Evolutionary conservation across 1,140 invertebrate genomes (phyloP).

Genomic region (Polypedilum vanderplanki): DNA sequence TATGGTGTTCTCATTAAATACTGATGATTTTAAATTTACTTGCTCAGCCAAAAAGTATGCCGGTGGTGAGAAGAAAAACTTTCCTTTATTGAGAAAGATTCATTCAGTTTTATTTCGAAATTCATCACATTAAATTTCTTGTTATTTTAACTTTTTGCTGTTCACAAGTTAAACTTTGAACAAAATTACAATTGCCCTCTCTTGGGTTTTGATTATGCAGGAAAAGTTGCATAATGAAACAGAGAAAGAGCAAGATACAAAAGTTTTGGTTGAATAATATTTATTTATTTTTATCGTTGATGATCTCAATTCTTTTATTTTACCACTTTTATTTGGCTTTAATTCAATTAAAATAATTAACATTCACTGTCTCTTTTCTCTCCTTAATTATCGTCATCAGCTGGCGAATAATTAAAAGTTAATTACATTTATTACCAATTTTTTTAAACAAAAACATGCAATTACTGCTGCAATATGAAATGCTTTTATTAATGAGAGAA

Average conservation of each 20-base stretch:
- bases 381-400: too few species aligned
- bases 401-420: too few species aligned
- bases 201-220: too few species aligned
- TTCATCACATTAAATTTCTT: background rate
- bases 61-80: background rate
- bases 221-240: background rate
- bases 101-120: slow-evolving; percentile 30
- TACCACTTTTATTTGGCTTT: too few species aligned
- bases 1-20: slow-evolving; percentile 70
- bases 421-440: too few species aligned
- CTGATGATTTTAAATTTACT: slow-evolving; percentile 56
- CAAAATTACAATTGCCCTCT: background rate
- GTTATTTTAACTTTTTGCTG: background rate
- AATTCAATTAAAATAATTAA: too few species aligned
- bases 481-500: too few species aligned
- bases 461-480: too few species aligned
- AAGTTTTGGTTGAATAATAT: background rate
- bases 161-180: background rate
- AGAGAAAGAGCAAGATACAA: background rate
- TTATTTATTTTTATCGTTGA: background rate
- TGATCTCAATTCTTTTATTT: background rate
- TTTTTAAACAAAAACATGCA: too few species aligned
- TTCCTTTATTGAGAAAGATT: slow-evolving; percentile 31
- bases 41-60: slow-evolving; percentile 37
- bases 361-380: too few species aligned